Evolutionary conservation across 2,113 vertebrate genomes (phyloP).

Genomic region (Eulemur macaco): DNA sequence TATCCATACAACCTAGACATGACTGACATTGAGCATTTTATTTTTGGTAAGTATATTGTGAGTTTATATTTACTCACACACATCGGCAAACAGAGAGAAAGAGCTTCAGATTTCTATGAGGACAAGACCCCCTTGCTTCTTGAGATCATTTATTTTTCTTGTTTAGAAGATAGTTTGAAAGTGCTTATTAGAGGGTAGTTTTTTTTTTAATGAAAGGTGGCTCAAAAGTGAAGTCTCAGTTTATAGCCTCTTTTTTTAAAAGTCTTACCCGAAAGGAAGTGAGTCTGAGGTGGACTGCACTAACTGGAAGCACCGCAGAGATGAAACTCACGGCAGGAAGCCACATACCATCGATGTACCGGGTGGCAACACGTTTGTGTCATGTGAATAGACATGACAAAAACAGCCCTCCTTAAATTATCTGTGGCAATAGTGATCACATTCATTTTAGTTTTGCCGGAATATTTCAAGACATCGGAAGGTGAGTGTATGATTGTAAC

Average conservation of each 20-base stretch:
- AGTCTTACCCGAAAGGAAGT: constrained; percentile 80
- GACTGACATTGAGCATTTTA: background rate
- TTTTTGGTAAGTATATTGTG: background rate
- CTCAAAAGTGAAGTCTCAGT: constrained; percentile 60
- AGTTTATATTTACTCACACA: background rate
- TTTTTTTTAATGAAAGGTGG: constrained; percentile 63
- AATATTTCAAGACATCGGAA: constrained; percentile 89
- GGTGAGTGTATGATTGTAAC: constrained; percentile 83
- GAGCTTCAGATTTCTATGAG: constrained; percentile 32
- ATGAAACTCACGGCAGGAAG: constrained; percentile 80
- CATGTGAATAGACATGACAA: constrained; percentile 86
- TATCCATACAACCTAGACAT: background rate
- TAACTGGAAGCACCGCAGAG: constrained; percentile 26
- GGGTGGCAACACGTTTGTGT: constrained; percentile 55
- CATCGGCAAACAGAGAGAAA: background rate
- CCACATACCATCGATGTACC: constrained; percentile 29
- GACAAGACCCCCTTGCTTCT: constrained; percentile 32
- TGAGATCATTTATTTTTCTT: background rate
- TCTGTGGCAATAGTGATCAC: constrained; percentile 84
- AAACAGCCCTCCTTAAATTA: constrained; percentile 85
- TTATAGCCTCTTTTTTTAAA: constrained; percentile 36
- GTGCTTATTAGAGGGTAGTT: background rate
- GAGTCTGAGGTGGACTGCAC: constrained; percentile 60
- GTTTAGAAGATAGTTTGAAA: constrained; percentile 50
- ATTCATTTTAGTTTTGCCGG: constrained; percentile 92